Evolutionary conservation across 2,888 invertebrate genomes (phyloP), one percentile per base, ranked within the genome.

Genomic region (Platycnemis pennipes): DNA sequence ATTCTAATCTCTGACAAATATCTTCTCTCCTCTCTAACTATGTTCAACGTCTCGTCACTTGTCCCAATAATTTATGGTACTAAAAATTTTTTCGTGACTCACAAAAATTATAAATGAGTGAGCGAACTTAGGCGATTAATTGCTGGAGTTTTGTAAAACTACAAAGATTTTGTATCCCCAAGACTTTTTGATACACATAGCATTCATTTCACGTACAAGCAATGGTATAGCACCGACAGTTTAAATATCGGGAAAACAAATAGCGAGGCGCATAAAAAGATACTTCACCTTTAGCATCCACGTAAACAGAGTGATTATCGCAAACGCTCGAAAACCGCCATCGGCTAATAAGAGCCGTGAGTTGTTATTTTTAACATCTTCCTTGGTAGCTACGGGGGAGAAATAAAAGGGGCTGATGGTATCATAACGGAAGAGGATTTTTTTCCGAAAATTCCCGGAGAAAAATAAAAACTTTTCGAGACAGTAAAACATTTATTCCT

Each of bases 341-440:
- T 37, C 77, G 77, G 77, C 77, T 77, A 13, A 31, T 77, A 16
- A 37, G 37, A 37, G 77, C 77, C 77, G 77, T 37, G 31, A 37
- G 77, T 77, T 31, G 37, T 77, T 77, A 77, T 77, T 77, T 26
- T 37, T 37, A 37, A 77, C 77, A 77, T 77, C 77, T 13, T 77
- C 31, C 77, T 77, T 77, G 77, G 37, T 77, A 77, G 77, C 77
- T 77, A 37, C 8, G 11, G 31, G 77, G 37, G 37, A 31, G 77
- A 69, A 69, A 77, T n/a, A 37, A 77, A 77, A 77, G 77, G 77
- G 37, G 77, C 31, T 37, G 87, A 91, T 26, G 56, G 63, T 91
- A n/a, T 69, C 63, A 91, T 63, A 42, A 56, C 44, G 44, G 63
- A 63, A 63, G 44, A 91, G 88, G 53, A 37, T 53, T 77, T 77